Conservation (phyloP, 2,888 invertebrate genomes). For the Himalopsyche tibetana region DNA sequence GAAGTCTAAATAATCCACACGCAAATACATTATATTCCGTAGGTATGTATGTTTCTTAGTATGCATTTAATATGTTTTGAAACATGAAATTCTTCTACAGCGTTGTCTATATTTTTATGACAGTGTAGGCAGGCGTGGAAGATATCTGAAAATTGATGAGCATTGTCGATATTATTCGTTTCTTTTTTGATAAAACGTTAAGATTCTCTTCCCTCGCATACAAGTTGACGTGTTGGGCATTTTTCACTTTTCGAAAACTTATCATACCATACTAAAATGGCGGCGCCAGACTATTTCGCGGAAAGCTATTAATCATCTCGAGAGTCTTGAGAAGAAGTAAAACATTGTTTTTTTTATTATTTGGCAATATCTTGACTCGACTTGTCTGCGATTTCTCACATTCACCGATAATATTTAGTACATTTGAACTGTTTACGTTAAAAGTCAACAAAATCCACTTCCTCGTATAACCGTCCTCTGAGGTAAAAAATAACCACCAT, state of each 20-base stretch:
- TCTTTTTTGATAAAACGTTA: not conserved
- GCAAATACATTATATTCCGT: too few species aligned
- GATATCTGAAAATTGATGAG: not conserved
- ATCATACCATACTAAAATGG: not conserved
- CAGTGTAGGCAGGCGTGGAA: not conserved
- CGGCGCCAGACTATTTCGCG: not conserved
- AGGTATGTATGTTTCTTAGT: too few species aligned
- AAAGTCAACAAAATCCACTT: not conserved
- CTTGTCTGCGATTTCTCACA: slow-evolving; percentile 23
- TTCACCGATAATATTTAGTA: slow-evolving; percentile 22
- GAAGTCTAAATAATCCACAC: too few species aligned
- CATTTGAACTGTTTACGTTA: not conserved
- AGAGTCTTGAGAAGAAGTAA: slow-evolving; percentile 7
- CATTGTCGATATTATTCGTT: not conserved
- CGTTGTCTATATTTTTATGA: too few species aligned
- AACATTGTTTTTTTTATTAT: not conserved
- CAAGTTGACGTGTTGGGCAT: not conserved
- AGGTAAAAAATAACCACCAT: too few species aligned
- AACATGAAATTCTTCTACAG: too few species aligned
- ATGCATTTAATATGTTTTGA: too few species aligned
- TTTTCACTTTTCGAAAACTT: slow-evolving; percentile 11
- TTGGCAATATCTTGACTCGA: not conserved
- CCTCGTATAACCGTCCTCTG: too few species aligned
- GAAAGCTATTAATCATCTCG: slow-evolving; percentile 21
- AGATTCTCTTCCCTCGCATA: too few species aligned